A percentile compares a stretch with the other conserved stretches of the same genome.
These are phyloP conservation scores for Strigamia transsilvanica DNA, from an alignment of 2,888 invertebrate genomes.

Conservation along the genomic window DNA sequence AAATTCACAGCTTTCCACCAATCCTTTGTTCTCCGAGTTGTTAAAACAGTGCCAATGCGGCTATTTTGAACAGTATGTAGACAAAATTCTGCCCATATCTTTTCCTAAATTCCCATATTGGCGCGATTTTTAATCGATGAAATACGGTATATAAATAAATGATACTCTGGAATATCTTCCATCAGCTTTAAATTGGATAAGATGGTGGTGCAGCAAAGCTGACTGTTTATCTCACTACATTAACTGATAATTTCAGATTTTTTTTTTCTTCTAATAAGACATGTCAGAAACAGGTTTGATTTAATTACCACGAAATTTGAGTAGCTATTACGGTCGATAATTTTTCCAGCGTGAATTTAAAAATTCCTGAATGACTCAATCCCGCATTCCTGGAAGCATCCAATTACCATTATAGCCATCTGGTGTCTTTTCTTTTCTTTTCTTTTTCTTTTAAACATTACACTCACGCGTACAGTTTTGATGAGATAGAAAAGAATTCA, in stretches of 20 bases:
- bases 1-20: too few relatives aligned
- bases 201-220: neutral
- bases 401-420: slow-evolving; percentile 8
- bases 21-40: too few relatives aligned
- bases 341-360: neutral
- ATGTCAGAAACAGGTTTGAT: neutral
- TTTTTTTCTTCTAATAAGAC: neutral
- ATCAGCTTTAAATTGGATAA: neutral
- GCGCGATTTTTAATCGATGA: too few relatives aligned
- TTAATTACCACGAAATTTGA: slow-evolving; percentile 2
- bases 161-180: too few relatives aligned
- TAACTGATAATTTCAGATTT: neutral
- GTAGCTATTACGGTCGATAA: neutral
- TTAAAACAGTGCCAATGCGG: too few relatives aligned
- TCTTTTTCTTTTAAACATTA: neutral
- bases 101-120: too few relatives aligned
- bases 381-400: neutral
- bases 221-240: neutral
- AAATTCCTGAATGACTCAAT: slow-evolving; percentile 3
- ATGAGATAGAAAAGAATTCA: slow-evolving; percentile 7
- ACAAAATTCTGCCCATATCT: too few relatives aligned
- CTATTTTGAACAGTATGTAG: too few relatives aligned
- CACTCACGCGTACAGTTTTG: neutral
- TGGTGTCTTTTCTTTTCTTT: neutral
- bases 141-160: too few relatives aligned